These are phyloP conservation scores for Poeciliopsis infans DNA, from an alignment of 2,797 vertebrate genomes.

Conservation along the genomic window DNA sequence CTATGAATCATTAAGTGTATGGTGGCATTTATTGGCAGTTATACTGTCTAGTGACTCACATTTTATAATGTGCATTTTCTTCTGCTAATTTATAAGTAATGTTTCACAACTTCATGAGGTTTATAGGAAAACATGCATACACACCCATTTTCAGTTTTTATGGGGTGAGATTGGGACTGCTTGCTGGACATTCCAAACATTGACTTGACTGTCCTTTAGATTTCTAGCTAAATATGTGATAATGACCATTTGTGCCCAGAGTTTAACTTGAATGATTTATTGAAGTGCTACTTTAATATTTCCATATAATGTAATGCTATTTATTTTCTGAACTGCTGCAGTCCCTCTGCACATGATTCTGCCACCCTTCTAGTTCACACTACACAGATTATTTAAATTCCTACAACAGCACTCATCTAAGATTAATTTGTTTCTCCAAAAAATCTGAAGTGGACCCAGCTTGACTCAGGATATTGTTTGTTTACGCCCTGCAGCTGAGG, in stretches of 20 bases:
- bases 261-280: neutral
- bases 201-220: neutral
- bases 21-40: conserved; percentile 13
- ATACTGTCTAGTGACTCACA: conserved; percentile 14
- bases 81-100: conserved; percentile 6
- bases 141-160: conserved; percentile 1
- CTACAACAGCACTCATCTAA: no score
- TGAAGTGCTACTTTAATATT: neutral
- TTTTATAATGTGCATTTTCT: conserved; percentile 1
- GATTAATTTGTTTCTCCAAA: conserved; percentile 24
- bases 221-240: neutral
- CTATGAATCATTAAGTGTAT: conserved; percentile 16
- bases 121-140: neutral
- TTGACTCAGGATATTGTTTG: conserved; percentile 21
- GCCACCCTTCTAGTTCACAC: neutral
- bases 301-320: neutral
- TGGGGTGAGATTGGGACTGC: neutral
- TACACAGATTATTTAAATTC: no score
- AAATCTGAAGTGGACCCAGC: conserved; percentile 19
- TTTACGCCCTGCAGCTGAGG: conserved; percentile 33
- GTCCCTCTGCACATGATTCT: neutral
- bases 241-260: neutral
- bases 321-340: neutral
- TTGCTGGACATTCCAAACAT: neutral
- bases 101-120: conserved; percentile 7